Percentiles rank a stretch among this genome's conserved stretches.
Evolutionary conservation across 2,113 vertebrate species (phyloP).

Genomic region (Podiceps cristatus): DNA sequence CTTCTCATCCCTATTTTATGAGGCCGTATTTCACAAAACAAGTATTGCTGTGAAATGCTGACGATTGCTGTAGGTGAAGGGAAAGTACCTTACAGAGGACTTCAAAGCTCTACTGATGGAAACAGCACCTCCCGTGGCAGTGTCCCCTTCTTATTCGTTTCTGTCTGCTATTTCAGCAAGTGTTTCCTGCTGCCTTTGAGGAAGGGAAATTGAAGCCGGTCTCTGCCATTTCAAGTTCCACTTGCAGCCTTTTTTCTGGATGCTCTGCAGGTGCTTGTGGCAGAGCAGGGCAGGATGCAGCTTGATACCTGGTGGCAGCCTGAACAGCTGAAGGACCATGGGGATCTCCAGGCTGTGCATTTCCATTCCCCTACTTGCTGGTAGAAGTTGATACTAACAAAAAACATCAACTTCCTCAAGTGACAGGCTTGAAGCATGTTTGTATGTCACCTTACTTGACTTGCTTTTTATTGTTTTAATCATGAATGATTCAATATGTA

Average conservation of each 20-base stretch:
- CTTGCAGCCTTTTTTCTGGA: not conserved
- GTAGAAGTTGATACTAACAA: not conserved
- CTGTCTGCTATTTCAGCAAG: not conserved
- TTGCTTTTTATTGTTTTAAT: conserved; percentile 56
- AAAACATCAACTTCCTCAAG: not conserved
- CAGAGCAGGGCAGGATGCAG: not conserved
- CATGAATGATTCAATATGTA: conserved; percentile 11
- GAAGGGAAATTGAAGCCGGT: not conserved
- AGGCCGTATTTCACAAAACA: not conserved
- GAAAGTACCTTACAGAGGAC: not conserved
- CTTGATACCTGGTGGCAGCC: not conserved
- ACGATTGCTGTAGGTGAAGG: not conserved
- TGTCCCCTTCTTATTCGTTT: not conserved
- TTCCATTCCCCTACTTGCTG: not conserved
- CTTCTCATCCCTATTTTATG: not conserved
- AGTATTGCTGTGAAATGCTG: not conserved
- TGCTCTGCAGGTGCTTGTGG: not conserved
- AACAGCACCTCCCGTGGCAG: not conserved
- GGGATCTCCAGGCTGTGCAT: not conserved
- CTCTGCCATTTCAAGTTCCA: not conserved
- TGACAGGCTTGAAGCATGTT: not conserved
- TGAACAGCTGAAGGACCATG: not conserved
- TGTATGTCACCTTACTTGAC: not conserved
- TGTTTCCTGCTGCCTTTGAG: not conserved
- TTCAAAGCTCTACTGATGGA: not conserved